Evolutionary conservation across 2,797 vertebrate species (phyloP).

Genomic region (Okamejei kenojei): DNA sequence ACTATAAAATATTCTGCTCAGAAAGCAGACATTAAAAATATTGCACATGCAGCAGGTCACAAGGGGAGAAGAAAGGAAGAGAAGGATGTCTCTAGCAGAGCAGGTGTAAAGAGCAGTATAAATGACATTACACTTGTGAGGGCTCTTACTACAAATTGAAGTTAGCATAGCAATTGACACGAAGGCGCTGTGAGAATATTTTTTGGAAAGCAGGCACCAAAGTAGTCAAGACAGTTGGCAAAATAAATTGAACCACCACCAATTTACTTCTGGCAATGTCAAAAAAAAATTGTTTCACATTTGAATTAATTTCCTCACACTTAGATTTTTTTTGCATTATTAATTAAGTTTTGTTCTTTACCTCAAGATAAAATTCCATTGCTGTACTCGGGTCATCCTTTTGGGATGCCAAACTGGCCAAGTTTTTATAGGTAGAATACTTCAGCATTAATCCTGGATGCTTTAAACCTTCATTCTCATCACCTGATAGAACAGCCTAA

Average conservation of each 20-base stretch:
- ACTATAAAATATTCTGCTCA: background rate
- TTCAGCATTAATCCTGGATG: slow-evolving; percentile 94
- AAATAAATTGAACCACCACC: background rate
- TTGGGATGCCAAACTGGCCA: slow-evolving; percentile 78
- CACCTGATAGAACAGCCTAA: slow-evolving; percentile 80
- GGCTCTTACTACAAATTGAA: background rate
- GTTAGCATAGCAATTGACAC: background rate
- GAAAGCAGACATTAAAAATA: background rate
- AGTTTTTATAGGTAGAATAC: slow-evolving; percentile 94
- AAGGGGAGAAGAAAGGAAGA: background rate
- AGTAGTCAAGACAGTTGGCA: too few species aligned
- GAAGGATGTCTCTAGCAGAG: too few species aligned
- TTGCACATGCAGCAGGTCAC: background rate
- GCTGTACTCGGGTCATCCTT: slow-evolving; percentile 81
- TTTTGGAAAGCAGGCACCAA: background rate
- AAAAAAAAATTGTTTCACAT: background rate
- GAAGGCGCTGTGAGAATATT: background rate
- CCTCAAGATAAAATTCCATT: slow-evolving; percentile 93
- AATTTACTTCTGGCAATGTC: background rate
- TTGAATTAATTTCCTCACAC: background rate
- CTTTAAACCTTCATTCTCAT: slow-evolving; percentile 85
- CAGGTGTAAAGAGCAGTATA: background rate
- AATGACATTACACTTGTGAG: background rate
- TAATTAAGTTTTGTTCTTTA: slow-evolving; percentile 45
- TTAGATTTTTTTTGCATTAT: background rate